phyloP scores from a whole-genome alignment of 1,140 invertebrate genomes.

The Hyles euphorbiae region DNA sequence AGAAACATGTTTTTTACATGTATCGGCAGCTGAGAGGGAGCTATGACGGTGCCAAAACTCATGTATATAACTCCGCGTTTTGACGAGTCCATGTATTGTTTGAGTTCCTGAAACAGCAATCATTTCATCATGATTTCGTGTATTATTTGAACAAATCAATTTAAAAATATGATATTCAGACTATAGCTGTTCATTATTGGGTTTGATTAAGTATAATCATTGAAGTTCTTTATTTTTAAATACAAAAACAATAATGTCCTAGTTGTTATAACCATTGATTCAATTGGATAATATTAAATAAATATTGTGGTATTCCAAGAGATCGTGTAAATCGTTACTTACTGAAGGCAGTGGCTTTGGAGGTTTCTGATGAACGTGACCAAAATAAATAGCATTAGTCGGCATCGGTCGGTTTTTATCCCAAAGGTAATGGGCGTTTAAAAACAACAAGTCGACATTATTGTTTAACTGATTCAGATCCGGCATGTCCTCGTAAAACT shows the following conservation, averaged over 20 bases:
- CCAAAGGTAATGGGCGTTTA: slow-evolving; percentile 76
- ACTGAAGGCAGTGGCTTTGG: slow-evolving; percentile 51
- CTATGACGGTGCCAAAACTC: background rate
- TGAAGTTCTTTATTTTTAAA: too few relatives aligned
- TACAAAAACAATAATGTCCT: too few relatives aligned
- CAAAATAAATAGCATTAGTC: slow-evolving; percentile 76
- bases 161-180: background rate
- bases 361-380: slow-evolving; percentile 74
- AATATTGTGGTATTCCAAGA: background rate
- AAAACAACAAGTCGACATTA: slow-evolving; percentile 64
- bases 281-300: too few relatives aligned
- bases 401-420: slow-evolving; percentile 69
- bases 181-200: too few relatives aligned
- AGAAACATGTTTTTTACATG: background rate
- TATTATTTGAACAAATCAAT: slow-evolving; percentile 3
- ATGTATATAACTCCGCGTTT: slow-evolving; percentile 73
- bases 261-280: too few relatives aligned
- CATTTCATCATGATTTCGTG: slow-evolving; percentile 9
- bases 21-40: background rate
- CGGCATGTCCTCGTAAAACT: slow-evolving; percentile 24
- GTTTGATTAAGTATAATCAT: too few relatives aligned
- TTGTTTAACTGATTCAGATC: slow-evolving; percentile 25
- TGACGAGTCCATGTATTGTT: slow-evolving; percentile 72
- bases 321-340: slow-evolving; percentile 27
- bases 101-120: slow-evolving; percentile 68